phyloP scores from a whole-genome alignment of 2,797 vertebrate species.

The Megaceryle alcyon region DNA sequence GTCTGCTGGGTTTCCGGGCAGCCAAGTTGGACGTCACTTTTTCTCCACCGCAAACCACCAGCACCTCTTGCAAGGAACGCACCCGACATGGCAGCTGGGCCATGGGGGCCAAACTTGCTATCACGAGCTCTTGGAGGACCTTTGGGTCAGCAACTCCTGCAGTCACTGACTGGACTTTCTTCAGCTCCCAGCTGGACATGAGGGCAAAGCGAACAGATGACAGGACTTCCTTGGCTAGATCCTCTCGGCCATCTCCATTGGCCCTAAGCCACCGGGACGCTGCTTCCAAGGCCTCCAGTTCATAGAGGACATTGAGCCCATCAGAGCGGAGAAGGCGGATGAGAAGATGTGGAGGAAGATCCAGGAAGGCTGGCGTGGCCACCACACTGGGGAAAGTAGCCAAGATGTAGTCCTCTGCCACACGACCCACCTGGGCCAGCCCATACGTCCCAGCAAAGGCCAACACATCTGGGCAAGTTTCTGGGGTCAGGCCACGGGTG shows the following conservation, averaged over 20 bases:
- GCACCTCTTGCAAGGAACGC: slow-evolving; percentile 80
- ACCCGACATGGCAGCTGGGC: slow-evolving; percentile 72
- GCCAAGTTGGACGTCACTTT: slow-evolving; percentile 78
- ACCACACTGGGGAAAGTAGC: slow-evolving; percentile 86
- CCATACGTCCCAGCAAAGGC: slow-evolving; percentile 85
- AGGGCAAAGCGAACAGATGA: slow-evolving; percentile 87
- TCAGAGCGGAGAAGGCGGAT: slow-evolving; percentile 81
- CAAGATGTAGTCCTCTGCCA: slow-evolving; percentile 84
- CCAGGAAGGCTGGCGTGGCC: slow-evolving; percentile 81
- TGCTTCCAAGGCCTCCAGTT: slow-evolving; percentile 86
- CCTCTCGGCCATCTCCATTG: slow-evolving; percentile 75
- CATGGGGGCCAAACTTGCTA: slow-evolving; percentile 23
- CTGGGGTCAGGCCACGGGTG: slow-evolving; percentile 75
- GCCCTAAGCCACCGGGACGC: slow-evolving; percentile 85
- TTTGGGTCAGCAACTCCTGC: slow-evolving; percentile 70
- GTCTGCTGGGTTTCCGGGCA: slow-evolving; percentile 78
- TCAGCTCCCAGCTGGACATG: slow-evolving; percentile 91
- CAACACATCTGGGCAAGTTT: slow-evolving; percentile 83
- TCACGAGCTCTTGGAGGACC: slow-evolving; percentile 66
- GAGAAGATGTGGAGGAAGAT: slow-evolving; percentile 82
- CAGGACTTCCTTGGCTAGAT: slow-evolving; percentile 80
- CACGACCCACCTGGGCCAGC: slow-evolving; percentile 78
- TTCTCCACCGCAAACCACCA: slow-evolving; percentile 89
- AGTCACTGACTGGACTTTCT: slow-evolving; percentile 84
- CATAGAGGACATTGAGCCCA: slow-evolving; percentile 83